Conservation (phyloP, 2,113 vertebrate genomes). For the Sturnus vulgaris region DNA sequence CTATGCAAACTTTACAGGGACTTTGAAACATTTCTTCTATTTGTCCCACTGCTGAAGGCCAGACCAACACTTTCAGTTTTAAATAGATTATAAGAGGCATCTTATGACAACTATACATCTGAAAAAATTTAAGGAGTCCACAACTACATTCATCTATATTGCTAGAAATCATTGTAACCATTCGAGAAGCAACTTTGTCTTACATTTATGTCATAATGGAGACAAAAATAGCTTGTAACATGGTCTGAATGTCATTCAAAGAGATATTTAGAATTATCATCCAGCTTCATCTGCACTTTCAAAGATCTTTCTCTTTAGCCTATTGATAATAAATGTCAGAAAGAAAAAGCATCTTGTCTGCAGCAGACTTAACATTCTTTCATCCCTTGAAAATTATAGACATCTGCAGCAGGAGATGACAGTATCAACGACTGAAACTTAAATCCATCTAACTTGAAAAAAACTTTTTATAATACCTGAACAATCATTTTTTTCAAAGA, state of each 20-base stretch:
- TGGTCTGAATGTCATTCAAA: slow-evolving; percentile 41
- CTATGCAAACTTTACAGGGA: background rate
- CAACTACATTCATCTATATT: slow-evolving; percentile 21
- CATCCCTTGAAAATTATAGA: slow-evolving; percentile 61
- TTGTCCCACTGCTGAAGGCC: background rate
- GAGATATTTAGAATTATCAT: slow-evolving; percentile 68
- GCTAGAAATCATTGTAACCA: slow-evolving; percentile 37
- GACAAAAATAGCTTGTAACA: slow-evolving; percentile 51
- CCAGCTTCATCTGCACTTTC: slow-evolving; percentile 45
- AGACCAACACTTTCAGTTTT: background rate
- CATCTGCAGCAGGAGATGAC: slow-evolving; percentile 54
- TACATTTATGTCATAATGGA: slow-evolving; percentile 4
- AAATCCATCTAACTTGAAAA: slow-evolving; percentile 50
- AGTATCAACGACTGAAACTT: background rate
- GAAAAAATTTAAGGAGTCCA: slow-evolving; percentile 33
- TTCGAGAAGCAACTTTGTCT: slow-evolving; percentile 46
- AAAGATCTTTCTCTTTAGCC: slow-evolving; percentile 63
- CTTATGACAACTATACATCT: slow-evolving; percentile 38
- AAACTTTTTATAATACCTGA: slow-evolving; percentile 12
- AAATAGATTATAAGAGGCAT: slow-evolving; percentile 22
- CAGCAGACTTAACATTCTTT: slow-evolving; percentile 31
- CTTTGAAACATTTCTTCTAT: background rate
- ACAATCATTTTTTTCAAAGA: background rate
- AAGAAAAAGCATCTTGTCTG: slow-evolving; percentile 47
- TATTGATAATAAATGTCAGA: slow-evolving; percentile 73